These are phyloP conservation scores for Caenorhabditis zanzibari DNA, from an alignment of 2,888 invertebrate genomes.

Conservation along the genomic window DNA sequence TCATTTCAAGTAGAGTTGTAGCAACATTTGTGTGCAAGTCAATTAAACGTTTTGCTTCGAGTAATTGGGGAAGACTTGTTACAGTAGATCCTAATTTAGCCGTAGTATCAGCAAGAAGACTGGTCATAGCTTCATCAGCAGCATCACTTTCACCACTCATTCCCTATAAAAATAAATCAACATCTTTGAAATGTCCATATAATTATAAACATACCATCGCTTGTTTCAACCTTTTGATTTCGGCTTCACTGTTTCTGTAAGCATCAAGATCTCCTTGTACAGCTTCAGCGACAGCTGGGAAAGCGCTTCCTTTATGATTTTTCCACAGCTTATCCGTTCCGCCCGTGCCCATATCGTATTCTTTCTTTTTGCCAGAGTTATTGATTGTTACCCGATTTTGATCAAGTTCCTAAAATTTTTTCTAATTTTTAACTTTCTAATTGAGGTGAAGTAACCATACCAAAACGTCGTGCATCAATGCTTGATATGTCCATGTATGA, in stretches of 20 bases:
- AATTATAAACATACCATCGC: slow-evolving; percentile 87
- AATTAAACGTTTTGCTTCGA: slow-evolving; percentile 95
- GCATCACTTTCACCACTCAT: slow-evolving; percentile 88
- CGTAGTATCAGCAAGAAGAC: slow-evolving; percentile 93
- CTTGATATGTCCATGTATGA: slow-evolving; percentile 99
- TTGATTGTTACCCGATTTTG: slow-evolving; percentile 91
- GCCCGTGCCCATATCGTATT: slow-evolving; percentile 90
- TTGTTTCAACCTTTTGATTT: slow-evolving; percentile 94
- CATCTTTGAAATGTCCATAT: not conserved
- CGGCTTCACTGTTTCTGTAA: slow-evolving; percentile 94
- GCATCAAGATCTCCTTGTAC: slow-evolving; percentile 98
- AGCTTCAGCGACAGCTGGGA: slow-evolving; percentile 93
- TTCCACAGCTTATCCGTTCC: slow-evolving; percentile 92
- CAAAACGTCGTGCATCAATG: slow-evolving; percentile 95
- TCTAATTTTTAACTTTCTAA: not conserved
- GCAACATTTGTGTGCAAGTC: slow-evolving; percentile 99
- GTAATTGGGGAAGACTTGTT: slow-evolving; percentile 92
- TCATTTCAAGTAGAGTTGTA: slow-evolving; percentile 87
- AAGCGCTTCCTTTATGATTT: slow-evolving; percentile 89
- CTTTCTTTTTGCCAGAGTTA: slow-evolving; percentile 89
- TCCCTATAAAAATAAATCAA: slow-evolving; percentile 26
- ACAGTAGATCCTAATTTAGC: slow-evolving; percentile 93
- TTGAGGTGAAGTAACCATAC: slow-evolving; percentile 72
- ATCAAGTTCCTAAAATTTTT: slow-evolving; percentile 87
- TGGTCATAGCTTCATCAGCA: slow-evolving; percentile 90